Evolutionary conservation across 2,113 vertebrate genomes (phyloP), one percentile per base, ranked within the genome.

Genomic region (Callocephalon fimbriatum): DNA sequence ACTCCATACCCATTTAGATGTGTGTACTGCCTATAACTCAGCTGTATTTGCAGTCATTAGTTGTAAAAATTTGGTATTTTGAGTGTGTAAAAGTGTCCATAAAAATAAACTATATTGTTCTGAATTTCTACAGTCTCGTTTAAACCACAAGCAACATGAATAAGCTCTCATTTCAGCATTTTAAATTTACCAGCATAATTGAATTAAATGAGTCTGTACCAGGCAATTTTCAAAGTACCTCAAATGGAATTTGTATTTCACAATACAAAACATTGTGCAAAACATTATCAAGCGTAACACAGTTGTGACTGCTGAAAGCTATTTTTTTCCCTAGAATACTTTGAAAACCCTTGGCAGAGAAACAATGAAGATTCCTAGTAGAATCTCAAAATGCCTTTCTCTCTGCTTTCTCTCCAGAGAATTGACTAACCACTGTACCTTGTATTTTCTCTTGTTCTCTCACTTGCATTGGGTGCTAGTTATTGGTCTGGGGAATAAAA

Each of bases 201-300:
- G 59, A 85, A 88, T 61, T 68, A 84, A 85, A 91, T 40, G 45
- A 86, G 40, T 70, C 48, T 53, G 23, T 73, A 73, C 13, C 29
- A 84, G 72, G 47, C 93, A 96, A 89, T 81, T 92, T 90, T 88
- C n/a, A 17, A 93, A 88, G 71, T 77, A 58, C 13, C 22, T 93
- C 63, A 96, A 79, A 95, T 83, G 42, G 68, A 94, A 95, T 94
- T 95, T 93, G 56, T 78, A 71, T 91, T 94, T 95, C 51, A 72
- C 73, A 90, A 42, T 76, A 88, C n/a, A 59, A 93, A 95, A 88
- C 66, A 76, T n/a, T 48, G 47, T 65, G 72, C 56, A 79, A 82
- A 96, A 90, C 63, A 70, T 77, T 77, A 80, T 59, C 48, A 83
- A 85, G 47, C 4, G 3, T 50, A 87, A 91, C 38, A 78, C 29